Conservation (phyloP, 1,140 invertebrate species). For the Magallana gigas region DNA sequence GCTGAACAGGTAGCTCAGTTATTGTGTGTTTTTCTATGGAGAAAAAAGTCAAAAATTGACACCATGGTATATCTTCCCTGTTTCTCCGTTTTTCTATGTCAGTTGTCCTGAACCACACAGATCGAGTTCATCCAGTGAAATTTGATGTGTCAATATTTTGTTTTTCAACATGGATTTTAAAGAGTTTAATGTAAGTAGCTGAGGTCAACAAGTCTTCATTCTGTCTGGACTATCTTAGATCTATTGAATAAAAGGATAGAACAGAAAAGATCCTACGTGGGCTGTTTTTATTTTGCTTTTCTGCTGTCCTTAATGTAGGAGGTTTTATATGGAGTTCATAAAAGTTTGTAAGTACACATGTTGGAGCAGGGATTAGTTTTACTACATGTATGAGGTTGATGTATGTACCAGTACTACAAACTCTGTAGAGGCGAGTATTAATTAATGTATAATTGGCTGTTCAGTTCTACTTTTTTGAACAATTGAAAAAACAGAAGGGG, state of each 20-base stretch:
- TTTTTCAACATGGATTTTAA: conserved; percentile 19
- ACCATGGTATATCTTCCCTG: not conserved
- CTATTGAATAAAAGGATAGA: not conserved
- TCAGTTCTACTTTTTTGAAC: too few relatives aligned
- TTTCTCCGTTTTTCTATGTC: not conserved
- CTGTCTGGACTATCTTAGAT: conserved; percentile 14
- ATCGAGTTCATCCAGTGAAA: not conserved
- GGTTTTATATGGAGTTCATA: too few relatives aligned
- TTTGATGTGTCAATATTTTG: conserved; percentile 32
- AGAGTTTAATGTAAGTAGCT: conserved; percentile 18
- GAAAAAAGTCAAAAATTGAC: conserved; percentile 16
- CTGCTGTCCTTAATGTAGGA: too few relatives aligned
- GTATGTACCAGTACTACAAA: too few relatives aligned
- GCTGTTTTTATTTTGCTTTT: too few relatives aligned
- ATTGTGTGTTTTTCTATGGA: not conserved
- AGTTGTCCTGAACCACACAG: not conserved
- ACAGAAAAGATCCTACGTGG: too few relatives aligned
- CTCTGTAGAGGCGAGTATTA: too few relatives aligned
- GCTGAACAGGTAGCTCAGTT: not conserved
- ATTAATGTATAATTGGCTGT: too few relatives aligned
- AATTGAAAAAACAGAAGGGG: too few relatives aligned
- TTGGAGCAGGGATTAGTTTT: too few relatives aligned
- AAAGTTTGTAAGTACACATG: too few relatives aligned
- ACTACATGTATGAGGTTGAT: too few relatives aligned
- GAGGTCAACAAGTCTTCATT: conserved; percentile 14